Evolutionary conservation across 2,888 invertebrate species (phyloP).

Genomic region (Hirtodrosophila alboralis): DNA sequence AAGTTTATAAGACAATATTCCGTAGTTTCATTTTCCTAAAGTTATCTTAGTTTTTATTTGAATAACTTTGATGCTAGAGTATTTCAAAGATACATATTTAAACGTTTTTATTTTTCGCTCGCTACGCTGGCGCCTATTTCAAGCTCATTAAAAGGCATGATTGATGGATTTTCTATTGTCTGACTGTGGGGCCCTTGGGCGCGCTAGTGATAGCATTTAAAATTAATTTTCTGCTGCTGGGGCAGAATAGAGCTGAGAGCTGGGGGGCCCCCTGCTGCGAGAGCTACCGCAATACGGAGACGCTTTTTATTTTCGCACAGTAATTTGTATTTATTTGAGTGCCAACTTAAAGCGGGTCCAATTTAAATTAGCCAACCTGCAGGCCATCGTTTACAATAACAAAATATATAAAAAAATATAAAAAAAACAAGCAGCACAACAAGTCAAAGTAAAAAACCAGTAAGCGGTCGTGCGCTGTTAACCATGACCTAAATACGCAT

Average conservation of each 20-base stretch:
- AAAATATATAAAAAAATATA: conserved; percentile 13
- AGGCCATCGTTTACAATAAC: conserved; percentile 9
- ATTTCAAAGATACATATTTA: too few relatives aligned
- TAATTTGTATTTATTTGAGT: conserved; percentile 7
- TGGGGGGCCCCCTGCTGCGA: too few relatives aligned
- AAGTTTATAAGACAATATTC: too few relatives aligned
- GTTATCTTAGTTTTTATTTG: too few relatives aligned
- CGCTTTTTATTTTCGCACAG: conserved; percentile 1
- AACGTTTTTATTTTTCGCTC: conserved; percentile 21
- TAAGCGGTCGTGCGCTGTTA: conserved; percentile 68
- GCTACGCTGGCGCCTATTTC: conserved; percentile 24
- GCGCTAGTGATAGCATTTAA: conserved; percentile 23
- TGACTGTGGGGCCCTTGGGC: not conserved
- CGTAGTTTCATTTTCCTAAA: too few relatives aligned
- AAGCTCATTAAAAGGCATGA: conserved; percentile 64
- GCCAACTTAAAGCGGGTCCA: conserved; percentile 41
- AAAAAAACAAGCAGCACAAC: conserved; percentile 9
- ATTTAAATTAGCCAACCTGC: conserved; percentile 71
- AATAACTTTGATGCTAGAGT: too few relatives aligned
- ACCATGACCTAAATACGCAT: conserved; percentile 72
- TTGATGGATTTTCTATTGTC: conserved; percentile 64
- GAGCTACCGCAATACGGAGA: not conserved
- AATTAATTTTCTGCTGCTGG: conserved; percentile 26
- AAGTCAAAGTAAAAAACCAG: conserved; percentile 57
- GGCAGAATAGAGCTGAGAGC: conserved; percentile 13